Percentiles rank a stretch among this genome's conserved stretches.
Evolutionary conservation across 2,797 vertebrate genomes (phyloP).

Genomic region (Craterocephalus amniculus): DNA sequence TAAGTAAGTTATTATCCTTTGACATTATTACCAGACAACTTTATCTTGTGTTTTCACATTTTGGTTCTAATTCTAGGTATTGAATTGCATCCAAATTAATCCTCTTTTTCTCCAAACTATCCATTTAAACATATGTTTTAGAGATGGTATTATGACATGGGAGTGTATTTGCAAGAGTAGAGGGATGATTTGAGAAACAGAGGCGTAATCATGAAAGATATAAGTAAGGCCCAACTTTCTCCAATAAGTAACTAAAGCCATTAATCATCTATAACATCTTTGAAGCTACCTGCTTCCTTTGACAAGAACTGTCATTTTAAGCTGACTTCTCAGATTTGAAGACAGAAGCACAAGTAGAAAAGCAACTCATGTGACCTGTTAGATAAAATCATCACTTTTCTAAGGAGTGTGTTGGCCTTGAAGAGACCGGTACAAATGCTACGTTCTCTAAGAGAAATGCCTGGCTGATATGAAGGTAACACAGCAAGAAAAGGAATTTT

Average conservation of each 20-base stretch:
- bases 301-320: neutral
- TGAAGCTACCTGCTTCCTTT: neutral
- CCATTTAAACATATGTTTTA: neutral
- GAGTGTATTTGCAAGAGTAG: no score
- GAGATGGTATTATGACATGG: no score
- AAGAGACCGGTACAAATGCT: slow-evolving; percentile 3
- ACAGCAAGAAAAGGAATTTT: neutral
- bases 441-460: neutral
- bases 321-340: neutral
- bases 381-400: slow-evolving; percentile 20
- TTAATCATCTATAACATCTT: neutral
- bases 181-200: neutral
- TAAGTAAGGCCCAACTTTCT: neutral
- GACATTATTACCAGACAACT: neutral
- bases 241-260: neutral
- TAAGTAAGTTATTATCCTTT: neutral
- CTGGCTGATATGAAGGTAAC: neutral
- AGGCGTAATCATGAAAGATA: neutral
- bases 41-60: neutral
- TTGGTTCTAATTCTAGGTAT: neutral
- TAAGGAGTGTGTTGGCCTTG: slow-evolving; percentile 8
- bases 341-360: slow-evolving; percentile 2
- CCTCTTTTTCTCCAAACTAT: neutral
- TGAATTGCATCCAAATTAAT: neutral
- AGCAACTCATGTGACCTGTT: slow-evolving; percentile 6